Evolutionary conservation across 2,888 invertebrate species (phyloP).

Genomic region (Cerastis leucographa): DNA sequence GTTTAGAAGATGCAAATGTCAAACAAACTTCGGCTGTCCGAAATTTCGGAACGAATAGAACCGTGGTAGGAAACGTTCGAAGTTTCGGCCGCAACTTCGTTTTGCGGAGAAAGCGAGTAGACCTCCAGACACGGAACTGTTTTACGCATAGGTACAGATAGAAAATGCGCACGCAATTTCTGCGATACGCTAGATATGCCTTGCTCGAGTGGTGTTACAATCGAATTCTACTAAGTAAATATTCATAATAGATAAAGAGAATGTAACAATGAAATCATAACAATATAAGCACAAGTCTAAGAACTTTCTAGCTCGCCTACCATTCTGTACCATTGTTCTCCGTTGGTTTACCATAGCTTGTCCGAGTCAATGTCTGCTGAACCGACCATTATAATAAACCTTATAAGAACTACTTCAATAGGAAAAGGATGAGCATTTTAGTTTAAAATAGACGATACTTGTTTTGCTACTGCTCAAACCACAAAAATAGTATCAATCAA

Average conservation of each 20-base stretch:
- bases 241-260: constrained; percentile 54
- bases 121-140: neutral
- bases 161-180: constrained; percentile 15
- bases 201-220: constrained; percentile 19
- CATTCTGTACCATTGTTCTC: constrained; percentile 60
- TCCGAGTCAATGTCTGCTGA: constrained; percentile 6
- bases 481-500: constrained; percentile 17
- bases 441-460: neutral
- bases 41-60: no score
- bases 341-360: constrained; percentile 48
- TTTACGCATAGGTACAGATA: neutral
- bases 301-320: constrained; percentile 58
- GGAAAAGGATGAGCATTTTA: neutral
- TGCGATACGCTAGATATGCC: constrained; percentile 20
- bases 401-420: neutral
- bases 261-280: constrained; percentile 60
- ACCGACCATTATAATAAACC: constrained; percentile 1
- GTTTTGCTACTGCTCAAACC: constrained; percentile 13
- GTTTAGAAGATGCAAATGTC: no score
- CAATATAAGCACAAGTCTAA: constrained; percentile 41
- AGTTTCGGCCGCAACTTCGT: no score
- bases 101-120: no score
- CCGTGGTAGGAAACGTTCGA: no score
- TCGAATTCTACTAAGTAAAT: constrained; percentile 36
- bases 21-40: no score